Conservation (phyloP, 2,888 invertebrate species). For the Himalopsyche tibetana region DNA sequence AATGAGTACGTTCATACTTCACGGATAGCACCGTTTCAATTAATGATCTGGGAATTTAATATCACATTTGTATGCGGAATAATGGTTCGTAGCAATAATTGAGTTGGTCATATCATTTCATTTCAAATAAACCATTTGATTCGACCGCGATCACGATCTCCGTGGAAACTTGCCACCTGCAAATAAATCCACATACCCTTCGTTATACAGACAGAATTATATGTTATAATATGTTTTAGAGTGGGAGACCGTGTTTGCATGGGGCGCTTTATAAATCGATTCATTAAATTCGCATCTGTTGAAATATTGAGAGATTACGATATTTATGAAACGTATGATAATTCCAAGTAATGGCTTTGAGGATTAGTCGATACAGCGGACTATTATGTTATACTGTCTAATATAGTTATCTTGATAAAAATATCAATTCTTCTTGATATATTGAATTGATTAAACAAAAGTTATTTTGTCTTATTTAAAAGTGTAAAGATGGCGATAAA, state of each 20-base stretch:
- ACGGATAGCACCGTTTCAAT: background rate
- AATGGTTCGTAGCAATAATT: background rate
- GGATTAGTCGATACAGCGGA: no score
- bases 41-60: background rate
- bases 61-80: background rate
- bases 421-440: no score
- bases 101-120: background rate
- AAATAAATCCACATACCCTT: background rate
- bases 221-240: background rate
- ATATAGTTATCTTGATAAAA: no score
- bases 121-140: background rate
- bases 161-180: background rate
- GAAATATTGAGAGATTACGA: conserved; percentile 13
- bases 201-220: background rate
- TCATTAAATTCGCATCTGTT: background rate
- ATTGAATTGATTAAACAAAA: no score
- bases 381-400: no score
- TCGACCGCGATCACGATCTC: background rate
- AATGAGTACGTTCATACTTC: background rate
- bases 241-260: background rate
- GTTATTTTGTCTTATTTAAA: no score
- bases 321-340: background rate
- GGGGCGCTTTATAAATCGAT: conserved; percentile 16
- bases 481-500: no score
- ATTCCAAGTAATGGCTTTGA: background rate